Evolutionary conservation across 2,888 invertebrate species (phyloP).

Genomic region (Muschampia plurimacula): DNA sequence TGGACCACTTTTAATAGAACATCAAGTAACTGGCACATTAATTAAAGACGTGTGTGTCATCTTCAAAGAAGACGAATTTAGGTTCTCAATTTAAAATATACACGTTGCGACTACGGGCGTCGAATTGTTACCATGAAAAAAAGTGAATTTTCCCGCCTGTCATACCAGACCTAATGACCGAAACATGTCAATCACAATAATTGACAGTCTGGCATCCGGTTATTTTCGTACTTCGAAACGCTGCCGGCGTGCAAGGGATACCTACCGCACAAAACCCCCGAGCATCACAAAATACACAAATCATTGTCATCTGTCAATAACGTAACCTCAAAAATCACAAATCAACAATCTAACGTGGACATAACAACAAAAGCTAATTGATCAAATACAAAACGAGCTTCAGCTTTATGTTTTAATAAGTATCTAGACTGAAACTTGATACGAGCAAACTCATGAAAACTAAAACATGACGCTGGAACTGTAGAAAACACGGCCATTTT

Average conservation of each 20-base stretch:
- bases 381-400: neutral
- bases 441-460: constrained; percentile 48
- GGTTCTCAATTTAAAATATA: constrained; percentile 26
- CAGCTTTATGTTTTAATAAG: neutral
- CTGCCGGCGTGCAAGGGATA: constrained; percentile 43
- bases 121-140: constrained; percentile 34
- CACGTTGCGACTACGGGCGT: constrained; percentile 11
- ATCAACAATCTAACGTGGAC: constrained; percentile 78
- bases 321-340: constrained; percentile 78
- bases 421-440: neutral
- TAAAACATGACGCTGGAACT: constrained; percentile 68
- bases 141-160: constrained; percentile 48
- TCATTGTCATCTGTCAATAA: constrained; percentile 71
- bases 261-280: constrained; percentile 39
- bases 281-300: constrained; percentile 48
- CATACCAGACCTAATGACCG: constrained; percentile 69
- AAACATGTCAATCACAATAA: constrained; percentile 82
- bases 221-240: constrained; percentile 56
- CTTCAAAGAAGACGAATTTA: constrained; percentile 20
- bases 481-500: constrained; percentile 80
- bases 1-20: constrained; percentile 7
- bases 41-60: constrained; percentile 1
- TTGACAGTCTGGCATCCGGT: constrained; percentile 71
- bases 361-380: constrained; percentile 55
- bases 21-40: constrained; percentile 10